phyloP scores from a whole-genome alignment of 2,113 vertebrate species.

The Lophotis ruficrista region DNA sequence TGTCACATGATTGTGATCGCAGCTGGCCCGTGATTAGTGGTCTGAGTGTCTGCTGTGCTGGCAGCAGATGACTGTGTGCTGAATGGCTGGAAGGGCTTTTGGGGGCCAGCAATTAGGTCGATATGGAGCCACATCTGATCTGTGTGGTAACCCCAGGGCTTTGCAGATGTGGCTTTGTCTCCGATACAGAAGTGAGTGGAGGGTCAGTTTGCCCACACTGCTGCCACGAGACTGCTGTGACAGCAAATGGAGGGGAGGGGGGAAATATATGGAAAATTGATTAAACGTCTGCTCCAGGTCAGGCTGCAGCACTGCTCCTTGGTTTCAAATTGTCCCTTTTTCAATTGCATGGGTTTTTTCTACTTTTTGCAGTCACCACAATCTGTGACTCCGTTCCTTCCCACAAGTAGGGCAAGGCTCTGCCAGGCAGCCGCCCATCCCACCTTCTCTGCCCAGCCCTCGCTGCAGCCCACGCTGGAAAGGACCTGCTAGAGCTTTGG shows the following conservation, averaged over 20 bases:
- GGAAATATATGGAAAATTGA: not conserved
- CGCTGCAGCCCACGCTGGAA: not conserved
- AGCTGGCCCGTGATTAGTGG: not conserved
- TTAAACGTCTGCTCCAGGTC: not conserved
- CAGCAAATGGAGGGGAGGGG: not conserved
- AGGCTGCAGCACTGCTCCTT: not conserved
- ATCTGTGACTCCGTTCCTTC: not conserved
- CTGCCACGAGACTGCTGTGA: not conserved
- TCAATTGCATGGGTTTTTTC: not conserved
- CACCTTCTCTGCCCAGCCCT: not conserved
- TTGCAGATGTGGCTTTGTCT: not conserved
- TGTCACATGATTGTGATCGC: not conserved
- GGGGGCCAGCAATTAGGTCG: not conserved
- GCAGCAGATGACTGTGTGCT: not conserved
- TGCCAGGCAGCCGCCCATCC: not conserved
- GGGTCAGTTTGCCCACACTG: not conserved
- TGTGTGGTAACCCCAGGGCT: not conserved
- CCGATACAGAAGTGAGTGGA: not conserved
- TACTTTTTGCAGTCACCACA: not conserved
- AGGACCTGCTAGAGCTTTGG: not conserved
- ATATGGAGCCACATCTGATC: constrained; percentile 7
- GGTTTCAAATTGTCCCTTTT: not conserved
- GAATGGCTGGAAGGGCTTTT: not conserved
- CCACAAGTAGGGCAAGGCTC: not conserved
- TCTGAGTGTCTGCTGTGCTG: constrained; percentile 4